Percentiles rank a stretch among this genome's conserved stretches.
Evolutionary conservation across 2,113 vertebrate genomes (phyloP).

Genomic region (Megaleporinus macrocephalus): DNA sequence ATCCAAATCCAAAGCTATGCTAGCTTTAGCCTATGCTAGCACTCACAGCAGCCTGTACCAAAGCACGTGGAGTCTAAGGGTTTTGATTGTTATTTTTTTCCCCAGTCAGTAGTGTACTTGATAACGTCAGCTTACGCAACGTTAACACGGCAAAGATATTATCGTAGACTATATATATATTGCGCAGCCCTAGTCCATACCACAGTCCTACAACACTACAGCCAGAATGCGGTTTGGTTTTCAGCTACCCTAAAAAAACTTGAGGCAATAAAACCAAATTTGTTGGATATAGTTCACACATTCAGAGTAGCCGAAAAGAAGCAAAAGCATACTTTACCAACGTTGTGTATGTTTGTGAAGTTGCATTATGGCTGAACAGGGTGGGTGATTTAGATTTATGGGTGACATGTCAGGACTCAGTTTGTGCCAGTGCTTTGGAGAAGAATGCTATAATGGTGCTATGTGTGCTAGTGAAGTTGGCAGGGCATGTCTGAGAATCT

Average conservation of each 20-base stretch:
- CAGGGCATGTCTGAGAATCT: slow-evolving; percentile 20
- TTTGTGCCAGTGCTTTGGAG: not conserved
- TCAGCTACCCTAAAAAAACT: not conserved
- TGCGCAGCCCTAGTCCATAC: too few species aligned
- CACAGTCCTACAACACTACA: not conserved
- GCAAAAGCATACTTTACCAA: not conserved
- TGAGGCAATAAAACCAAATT: not conserved
- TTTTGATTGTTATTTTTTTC: too few species aligned
- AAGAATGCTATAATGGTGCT: not conserved
- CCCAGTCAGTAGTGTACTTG: too few species aligned
- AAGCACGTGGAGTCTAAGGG: too few species aligned
- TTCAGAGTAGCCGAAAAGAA: not conserved
- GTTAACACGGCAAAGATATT: too few species aligned
- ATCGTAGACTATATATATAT: too few species aligned
- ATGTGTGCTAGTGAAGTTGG: not conserved
- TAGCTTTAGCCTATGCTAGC: too few species aligned
- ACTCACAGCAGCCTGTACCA: too few species aligned
- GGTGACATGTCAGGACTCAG: not conserved
- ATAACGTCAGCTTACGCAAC: too few species aligned
- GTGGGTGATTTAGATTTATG: not conserved
- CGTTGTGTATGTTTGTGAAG: not conserved
- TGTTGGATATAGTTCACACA: not conserved
- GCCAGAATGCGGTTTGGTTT: not conserved
- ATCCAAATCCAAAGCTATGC: too few species aligned
- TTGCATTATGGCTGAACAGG: not conserved